These are phyloP conservation scores for Sylvilagus floridanus DNA, from an alignment of 2,797 vertebrate species.

Conservation along the genomic window DNA sequence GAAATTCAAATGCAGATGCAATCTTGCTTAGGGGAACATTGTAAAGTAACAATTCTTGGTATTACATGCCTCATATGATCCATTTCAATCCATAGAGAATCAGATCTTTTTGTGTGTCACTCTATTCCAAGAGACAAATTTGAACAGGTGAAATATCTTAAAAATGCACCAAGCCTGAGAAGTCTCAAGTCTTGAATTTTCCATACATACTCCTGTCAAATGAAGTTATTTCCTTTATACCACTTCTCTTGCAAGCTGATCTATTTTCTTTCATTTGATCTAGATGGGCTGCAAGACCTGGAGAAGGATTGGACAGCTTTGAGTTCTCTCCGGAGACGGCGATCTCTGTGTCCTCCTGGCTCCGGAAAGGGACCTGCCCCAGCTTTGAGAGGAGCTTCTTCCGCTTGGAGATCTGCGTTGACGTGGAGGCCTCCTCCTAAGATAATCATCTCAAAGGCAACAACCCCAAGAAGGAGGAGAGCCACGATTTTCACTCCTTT, in stretches of 20 bases:
- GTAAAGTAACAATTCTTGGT: too few species aligned
- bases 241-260: conserved; percentile 85
- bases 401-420: conserved; percentile 96
- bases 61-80: too few species aligned
- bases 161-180: conserved; percentile 91
- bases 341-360: conserved; percentile 96
- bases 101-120: conserved; percentile 88
- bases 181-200: conserved; percentile 89
- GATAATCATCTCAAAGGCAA: conserved; percentile 95
- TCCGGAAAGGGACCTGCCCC: conserved; percentile 97
- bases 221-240: conserved; percentile 89
- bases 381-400: conserved; percentile 96
- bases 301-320: conserved; percentile 96
- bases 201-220: conserved; percentile 89
- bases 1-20: too few species aligned
- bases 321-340: conserved; percentile 95
- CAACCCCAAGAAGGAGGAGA: conserved; percentile 97
- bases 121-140: conserved; percentile 88
- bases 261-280: conserved; percentile 96
- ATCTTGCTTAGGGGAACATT: too few species aligned
- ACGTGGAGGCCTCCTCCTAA: conserved; percentile 95
- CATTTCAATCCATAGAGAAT: conserved; percentile 89
- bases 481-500: conserved; percentile 96
- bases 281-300: conserved; percentile 96
- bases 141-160: conserved; percentile 90